Evolutionary conservation across 2,797 vertebrate species (phyloP), one percentile per base, ranked within the genome.

Genomic region (Sphenodon punctatus): DNA sequence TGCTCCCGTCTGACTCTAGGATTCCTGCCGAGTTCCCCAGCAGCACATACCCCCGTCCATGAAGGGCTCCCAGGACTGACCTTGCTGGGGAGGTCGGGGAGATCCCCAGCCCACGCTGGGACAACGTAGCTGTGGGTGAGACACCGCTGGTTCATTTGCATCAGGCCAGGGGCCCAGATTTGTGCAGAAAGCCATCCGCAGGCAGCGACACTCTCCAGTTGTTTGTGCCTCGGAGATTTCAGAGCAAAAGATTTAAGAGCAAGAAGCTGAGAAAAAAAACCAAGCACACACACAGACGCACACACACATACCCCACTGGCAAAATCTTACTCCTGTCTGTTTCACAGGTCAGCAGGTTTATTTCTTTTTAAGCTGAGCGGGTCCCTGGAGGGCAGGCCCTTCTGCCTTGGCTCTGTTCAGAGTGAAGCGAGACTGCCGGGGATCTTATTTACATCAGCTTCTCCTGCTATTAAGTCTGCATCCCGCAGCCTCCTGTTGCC

Each of bases 401-500:
- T 66, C 64, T 66, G 73, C 73, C 20, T 23, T 51, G 4, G 8
- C 27, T 16, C 30, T 45, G 61, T 34, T 42, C 22, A 16, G 90
- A 88, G 91, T 76, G 67, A 87, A 81, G 83, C 93, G 89, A 79
- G 76, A 56, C 88, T 86, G 91, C 84, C 8, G 15, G 32, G 65
- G 13, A 32, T 25, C 80, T 84, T 36, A 56, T 78, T 93, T 90
- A 86, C 92, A 79, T 43, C 51, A 65, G 45, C 45, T 15, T 53
- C 51, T 59, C 60, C 22, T 1, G 78, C 87, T 82, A 41, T 80
- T 88, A 19, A 1, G 58, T 69, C 20, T 38, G 78, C 25, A 49
- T 90, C 85, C 67, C 1, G 39, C 75, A 82, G 90, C 86, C 85
- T 87, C 80, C 41, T 23, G 92, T 93, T 92, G 87, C 79, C 82